A percentile compares a stretch with the other conserved stretches of the same genome.
Evolutionary conservation across 2,797 vertebrate species (phyloP).

Genomic region (Picus viridis): DNA sequence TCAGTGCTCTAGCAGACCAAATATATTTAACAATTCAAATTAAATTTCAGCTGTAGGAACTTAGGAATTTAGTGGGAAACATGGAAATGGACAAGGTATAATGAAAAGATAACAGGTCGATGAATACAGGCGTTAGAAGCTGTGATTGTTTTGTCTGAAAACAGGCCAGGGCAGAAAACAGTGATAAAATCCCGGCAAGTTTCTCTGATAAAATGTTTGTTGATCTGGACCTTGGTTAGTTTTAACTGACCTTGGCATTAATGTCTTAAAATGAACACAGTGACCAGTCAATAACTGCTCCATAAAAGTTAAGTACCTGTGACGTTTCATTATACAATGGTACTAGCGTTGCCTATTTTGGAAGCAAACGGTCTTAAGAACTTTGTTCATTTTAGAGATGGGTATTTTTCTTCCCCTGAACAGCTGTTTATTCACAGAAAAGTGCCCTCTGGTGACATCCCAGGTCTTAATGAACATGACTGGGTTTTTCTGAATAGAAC

Average conservation of each 20-base stretch:
- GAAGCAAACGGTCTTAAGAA: constrained; percentile 47
- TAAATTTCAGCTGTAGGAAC: constrained; percentile 59
- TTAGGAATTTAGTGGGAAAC: constrained; percentile 30
- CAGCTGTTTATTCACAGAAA: constrained; percentile 34
- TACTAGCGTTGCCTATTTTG: background rate
- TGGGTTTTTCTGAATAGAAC: background rate
- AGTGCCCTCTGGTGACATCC: constrained; percentile 1
- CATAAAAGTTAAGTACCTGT: constrained; percentile 58
- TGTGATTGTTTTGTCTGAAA: background rate
- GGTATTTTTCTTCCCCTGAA: constrained; percentile 33
- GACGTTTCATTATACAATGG: constrained; percentile 20
- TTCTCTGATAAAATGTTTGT: background rate
- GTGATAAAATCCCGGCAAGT: background rate
- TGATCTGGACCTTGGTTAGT: background rate
- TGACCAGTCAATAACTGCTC: constrained; percentile 39
- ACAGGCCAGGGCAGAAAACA: background rate
- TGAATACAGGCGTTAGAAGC: background rate
- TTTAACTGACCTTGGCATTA: constrained; percentile 49
- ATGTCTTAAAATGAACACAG: constrained; percentile 22
- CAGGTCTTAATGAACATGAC: background rate
- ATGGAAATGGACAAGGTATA: constrained; percentile 40
- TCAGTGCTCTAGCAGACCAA: constrained; percentile 52
- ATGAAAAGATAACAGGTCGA: constrained; percentile 18
- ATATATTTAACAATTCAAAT: constrained; percentile 68
- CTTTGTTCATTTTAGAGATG: constrained; percentile 37